Base-by-base conservation (phyloP, 1,140 invertebrate species). In the Mercenaria mercenaria region DNA sequence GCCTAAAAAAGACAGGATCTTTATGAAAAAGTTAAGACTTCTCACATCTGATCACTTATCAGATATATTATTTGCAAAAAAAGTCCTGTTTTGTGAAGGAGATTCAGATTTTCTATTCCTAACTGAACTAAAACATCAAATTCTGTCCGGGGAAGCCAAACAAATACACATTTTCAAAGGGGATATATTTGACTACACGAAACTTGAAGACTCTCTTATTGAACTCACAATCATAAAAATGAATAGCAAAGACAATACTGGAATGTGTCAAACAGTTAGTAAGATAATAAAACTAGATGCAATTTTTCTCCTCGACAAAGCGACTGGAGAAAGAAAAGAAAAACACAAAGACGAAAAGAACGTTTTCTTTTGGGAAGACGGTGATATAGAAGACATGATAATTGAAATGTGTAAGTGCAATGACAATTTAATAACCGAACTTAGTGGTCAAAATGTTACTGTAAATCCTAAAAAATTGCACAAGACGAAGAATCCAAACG, bases 31-130 rank as follows among this genome's bases (percentile, higher is more conserved):
- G 23, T 13, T 77, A 39, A 77, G 74, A 50, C 13, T 47, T 13
- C n/a, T 77, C 15, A 41, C 74, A 3, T 47, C n/a, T 8, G 39
- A 77, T 20, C 41, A 77, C n/a, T 10, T 77, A 26, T 43, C 74
- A 47, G 74, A 77, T 32, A n/a, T 41, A 10, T 47, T 77, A 2
- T 77, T 77, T 77, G 74, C 74, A 15, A 77, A 47, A n/a, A 43
- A 77, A 43, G 26, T 77, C 43, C 15, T 77, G 15, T 77, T 43
- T 32, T 77, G 26, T 47, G 41, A 29, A 64, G 59, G 59, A 4
- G 59, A 64, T 64, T 29, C 59, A 29, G 59, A 64, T 11, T 1
- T 2, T 18, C 34, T 50, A 20, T 47, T 50, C 3, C n/a, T 43
- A 20, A 47, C 23, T 23, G 41, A 43, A 37, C 10, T 50, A 10